Evolutionary conservation across 2,888 invertebrate species (phyloP).

Genomic region (Cephus pulcher): DNA sequence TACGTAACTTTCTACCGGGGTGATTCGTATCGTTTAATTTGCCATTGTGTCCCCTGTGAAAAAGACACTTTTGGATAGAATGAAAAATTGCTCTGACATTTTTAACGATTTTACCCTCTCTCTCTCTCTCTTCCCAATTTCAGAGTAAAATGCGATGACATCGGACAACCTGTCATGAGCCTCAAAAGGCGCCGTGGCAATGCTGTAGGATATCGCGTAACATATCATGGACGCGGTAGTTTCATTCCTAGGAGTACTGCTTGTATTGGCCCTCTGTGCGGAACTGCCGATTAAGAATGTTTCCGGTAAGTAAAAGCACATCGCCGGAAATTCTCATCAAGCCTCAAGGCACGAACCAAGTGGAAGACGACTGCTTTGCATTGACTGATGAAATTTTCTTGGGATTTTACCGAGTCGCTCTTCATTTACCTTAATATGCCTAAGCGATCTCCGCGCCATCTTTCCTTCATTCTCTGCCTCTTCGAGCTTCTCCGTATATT

Average conservation of each 20-base stretch:
- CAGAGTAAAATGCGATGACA: slow-evolving; percentile 47
- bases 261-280: slow-evolving; percentile 48
- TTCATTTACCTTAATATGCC: neutral
- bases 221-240: slow-evolving; percentile 60
- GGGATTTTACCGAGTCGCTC: neutral
- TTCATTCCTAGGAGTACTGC: slow-evolving; percentile 52
- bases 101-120: neutral
- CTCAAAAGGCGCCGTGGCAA: slow-evolving; percentile 44
- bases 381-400: neutral
- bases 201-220: slow-evolving; percentile 50
- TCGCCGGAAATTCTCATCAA: slow-evolving; percentile 20
- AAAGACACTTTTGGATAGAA: neutral
- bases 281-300: slow-evolving; percentile 51
- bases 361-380: neutral
- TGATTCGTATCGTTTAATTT: neutral
- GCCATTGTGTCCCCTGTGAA: neutral
- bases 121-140: slow-evolving; percentile 27
- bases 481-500: neutral
- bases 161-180: slow-evolving; percentile 52
- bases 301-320: slow-evolving; percentile 49
- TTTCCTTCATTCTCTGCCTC: neutral
- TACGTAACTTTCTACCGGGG: neutral
- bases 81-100: neutral
- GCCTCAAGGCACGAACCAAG: neutral
- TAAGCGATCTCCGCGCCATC: neutral